Evolutionary conservation across 2,797 vertebrate genomes (phyloP).

Genomic region (Amblyopsis hoosieri): DNA sequence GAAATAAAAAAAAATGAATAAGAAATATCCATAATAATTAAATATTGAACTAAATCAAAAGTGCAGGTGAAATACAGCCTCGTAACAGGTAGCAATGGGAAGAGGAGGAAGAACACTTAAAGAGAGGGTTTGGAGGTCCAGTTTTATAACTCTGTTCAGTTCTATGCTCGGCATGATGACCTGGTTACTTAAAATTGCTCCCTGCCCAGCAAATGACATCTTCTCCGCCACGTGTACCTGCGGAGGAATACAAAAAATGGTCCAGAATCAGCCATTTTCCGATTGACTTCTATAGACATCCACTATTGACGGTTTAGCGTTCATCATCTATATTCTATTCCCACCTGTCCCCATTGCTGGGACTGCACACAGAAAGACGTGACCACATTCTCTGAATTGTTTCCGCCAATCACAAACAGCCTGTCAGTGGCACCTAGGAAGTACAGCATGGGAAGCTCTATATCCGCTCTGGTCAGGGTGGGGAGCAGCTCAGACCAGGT

Average conservation of each 20-base stretch:
- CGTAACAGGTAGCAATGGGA: conserved; percentile 73
- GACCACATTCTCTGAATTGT: conserved; percentile 72
- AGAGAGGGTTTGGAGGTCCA: conserved; percentile 68
- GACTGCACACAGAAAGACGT: conserved; percentile 73
- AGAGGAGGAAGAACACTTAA: conserved; percentile 66
- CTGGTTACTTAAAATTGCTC: conserved; percentile 51
- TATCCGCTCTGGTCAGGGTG: conserved; percentile 74
- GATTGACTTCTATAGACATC: neutral
- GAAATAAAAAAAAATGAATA: too few species aligned
- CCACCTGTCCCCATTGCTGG: conserved; percentile 71
- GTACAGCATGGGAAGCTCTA: conserved; percentile 75
- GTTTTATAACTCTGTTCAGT: conserved; percentile 55
- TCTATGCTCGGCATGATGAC: conserved; percentile 74
- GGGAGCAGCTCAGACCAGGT: conserved; percentile 80
- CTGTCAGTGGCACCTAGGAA: conserved; percentile 77
- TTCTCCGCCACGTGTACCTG: conserved; percentile 64
- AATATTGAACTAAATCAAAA: conserved; percentile 54
- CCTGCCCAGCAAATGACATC: conserved; percentile 76
- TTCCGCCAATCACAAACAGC: conserved; percentile 80
- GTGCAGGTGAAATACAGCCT: conserved; percentile 76
- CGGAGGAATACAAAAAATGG: neutral
- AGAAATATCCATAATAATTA: neutral
- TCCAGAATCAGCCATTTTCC: too few species aligned
- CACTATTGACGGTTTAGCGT: neutral
- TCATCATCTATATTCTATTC: neutral